A percentile compares a stretch with the other conserved stretches of the same genome.
phyloP scores from a whole-genome alignment of 2,888 invertebrate species.

The Dryadula phaetusa region DNA sequence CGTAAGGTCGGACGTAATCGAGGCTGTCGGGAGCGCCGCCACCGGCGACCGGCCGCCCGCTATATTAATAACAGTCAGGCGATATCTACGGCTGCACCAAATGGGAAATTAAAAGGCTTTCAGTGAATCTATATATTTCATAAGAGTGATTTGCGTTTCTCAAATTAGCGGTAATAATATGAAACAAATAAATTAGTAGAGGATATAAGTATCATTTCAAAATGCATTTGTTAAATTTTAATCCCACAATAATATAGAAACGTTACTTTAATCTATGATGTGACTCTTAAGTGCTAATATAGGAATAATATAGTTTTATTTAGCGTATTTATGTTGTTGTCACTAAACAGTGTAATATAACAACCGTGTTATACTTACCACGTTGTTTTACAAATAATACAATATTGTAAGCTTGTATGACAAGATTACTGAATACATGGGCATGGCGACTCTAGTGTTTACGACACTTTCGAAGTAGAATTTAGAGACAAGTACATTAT shows the following conservation, averaged over 20 bases:
- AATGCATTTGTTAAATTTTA: conserved; percentile 63
- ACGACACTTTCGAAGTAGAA: conserved; percentile 30
- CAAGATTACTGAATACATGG: conserved; percentile 45
- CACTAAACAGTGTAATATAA: conserved; percentile 34
- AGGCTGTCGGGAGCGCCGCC: conserved; percentile 72
- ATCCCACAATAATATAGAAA: conserved; percentile 53
- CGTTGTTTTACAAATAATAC: conserved; percentile 44
- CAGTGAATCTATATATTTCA: conserved; percentile 80
- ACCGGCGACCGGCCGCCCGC: conserved; percentile 65
- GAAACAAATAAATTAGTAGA: conserved; percentile 72
- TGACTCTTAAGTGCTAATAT: conserved; percentile 15
- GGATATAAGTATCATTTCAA: conserved; percentile 69
- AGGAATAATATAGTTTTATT: conserved; percentile 26
- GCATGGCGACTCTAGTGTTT: conserved; percentile 34
- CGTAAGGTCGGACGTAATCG: conserved; percentile 68
- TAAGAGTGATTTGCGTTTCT: conserved; percentile 78
- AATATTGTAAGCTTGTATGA: conserved; percentile 47
- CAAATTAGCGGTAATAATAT: conserved; percentile 71
- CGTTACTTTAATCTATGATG: conserved; percentile 31
- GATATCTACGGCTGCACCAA: conserved; percentile 78
- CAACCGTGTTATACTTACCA: conserved; percentile 39
- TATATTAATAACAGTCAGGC: conserved; percentile 79
- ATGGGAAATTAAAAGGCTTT: conserved; percentile 84
- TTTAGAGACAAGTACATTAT: conserved; percentile 26
- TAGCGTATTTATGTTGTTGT: conserved; percentile 35